Evolutionary conservation across 1,140 invertebrate species (phyloP), one percentile per base, ranked within the genome.

Genomic region (Hyles vespertilio): DNA sequence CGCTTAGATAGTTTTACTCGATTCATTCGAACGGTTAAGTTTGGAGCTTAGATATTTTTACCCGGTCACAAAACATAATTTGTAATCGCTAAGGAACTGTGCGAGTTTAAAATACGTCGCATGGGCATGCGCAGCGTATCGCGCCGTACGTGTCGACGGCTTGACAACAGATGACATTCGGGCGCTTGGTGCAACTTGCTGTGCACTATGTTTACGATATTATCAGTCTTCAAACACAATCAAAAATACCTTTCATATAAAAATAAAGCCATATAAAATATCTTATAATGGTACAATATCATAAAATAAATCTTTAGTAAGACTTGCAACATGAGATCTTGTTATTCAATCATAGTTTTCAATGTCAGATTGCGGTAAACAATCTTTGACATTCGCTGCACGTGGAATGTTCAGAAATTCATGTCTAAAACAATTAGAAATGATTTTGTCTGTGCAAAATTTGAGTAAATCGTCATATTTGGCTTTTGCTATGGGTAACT

Each of bases 381-480:
- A 22, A 22, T 22, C 22, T 22, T 22, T 22, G 22, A 22, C 22
- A 22, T 22, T 22, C 22, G 22, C 45, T 52, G 46, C 45, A 8
- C 22, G 45, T 58, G 55, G 45, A 53, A 65, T 50, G 32, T 45
- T 36, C 10, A 60, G n/a, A 58, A 50, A 65, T 58, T 65, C 63
- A 32, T 58, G 47, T 50, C 51, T 50, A 43, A 58, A 53, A 51
- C 22, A 22, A 22, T 22, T 22, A 22, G 58, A 55, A 48, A 63
- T 63, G 43, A 63, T 36, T 47, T 63, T 57, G 43, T 63, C 50
- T 2, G 12, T 7, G 32, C 59, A 61, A 56, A 63, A 44, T 51
- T 67, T 67, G 40, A 63, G 5, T 57, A 59, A 58, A 58, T 65
- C 63, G 9, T 58, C 43, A 62, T 65, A 58, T 57, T 65, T 65